These are phyloP conservation scores for Patagioenas fasciata DNA, from an alignment of 2,113 vertebrate species.

Conservation along the genomic window DNA sequence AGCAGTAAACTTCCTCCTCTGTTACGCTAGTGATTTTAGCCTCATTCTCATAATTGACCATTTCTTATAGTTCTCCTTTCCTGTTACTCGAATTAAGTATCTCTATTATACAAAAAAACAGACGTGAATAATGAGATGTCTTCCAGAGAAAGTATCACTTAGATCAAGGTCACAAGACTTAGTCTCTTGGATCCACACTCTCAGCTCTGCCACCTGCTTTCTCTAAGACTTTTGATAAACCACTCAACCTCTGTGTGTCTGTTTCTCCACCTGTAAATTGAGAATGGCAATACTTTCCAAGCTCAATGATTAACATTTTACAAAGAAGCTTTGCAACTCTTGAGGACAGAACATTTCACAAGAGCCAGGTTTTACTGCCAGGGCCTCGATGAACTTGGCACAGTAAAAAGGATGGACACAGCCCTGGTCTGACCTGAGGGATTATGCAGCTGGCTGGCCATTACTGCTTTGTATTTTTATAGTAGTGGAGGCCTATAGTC, in stretches of 20 bases:
- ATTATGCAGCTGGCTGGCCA: neutral
- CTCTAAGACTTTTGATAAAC: neutral
- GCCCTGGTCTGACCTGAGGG: neutral
- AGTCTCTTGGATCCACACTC: neutral
- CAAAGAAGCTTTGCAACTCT: neutral
- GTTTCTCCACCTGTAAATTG: neutral
- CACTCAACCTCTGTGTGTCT: neutral
- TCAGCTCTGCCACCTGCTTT: neutral
- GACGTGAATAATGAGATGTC: neutral
- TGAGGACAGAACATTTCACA: fast-evolving
- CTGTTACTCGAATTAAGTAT: neutral
- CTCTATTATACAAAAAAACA: neutral
- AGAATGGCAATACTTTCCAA: neutral
- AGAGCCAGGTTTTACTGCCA: neutral
- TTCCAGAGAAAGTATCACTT: neutral
- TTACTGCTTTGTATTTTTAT: neutral
- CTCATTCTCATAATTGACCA: neutral
- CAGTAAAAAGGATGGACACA: fast-evolving
- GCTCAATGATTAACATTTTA: neutral
- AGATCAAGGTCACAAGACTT: neutral
- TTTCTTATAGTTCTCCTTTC: neutral
- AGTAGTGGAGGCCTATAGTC: neutral
- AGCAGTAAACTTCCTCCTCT: neutral
- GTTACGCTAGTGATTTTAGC: neutral
- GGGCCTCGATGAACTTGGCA: neutral